Conservation (phyloP, 2,113 vertebrate species). For the Gobio gobio region DNA sequence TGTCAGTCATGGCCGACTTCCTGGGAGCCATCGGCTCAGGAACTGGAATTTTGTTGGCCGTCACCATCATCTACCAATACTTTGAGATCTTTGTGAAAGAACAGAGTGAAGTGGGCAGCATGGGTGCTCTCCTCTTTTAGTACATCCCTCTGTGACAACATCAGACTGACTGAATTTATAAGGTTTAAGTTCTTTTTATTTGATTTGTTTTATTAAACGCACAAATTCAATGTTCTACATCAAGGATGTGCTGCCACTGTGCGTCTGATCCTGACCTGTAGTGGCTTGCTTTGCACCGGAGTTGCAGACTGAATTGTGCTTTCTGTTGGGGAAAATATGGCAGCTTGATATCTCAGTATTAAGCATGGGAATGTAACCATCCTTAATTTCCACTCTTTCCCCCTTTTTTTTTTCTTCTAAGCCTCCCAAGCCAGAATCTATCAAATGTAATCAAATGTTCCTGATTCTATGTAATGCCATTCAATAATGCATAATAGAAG, state of each 20-base stretch:
- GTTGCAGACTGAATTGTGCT: background rate
- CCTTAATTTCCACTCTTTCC: background rate
- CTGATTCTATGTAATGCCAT: background rate
- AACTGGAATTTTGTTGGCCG: slow-evolving; percentile 94
- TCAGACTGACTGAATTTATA: slow-evolving; percentile 37
- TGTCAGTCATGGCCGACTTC: slow-evolving; percentile 98
- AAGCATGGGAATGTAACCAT: slow-evolving; percentile 34
- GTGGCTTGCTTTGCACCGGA: background rate
- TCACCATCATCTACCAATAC: slow-evolving; percentile 99
- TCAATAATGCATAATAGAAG: background rate
- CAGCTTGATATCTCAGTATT: slow-evolving; percentile 42
- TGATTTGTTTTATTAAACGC: slow-evolving; percentile 45
- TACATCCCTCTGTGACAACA: slow-evolving; percentile 37
- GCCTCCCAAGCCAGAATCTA: background rate
- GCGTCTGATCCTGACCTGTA: slow-evolving; percentile 9
- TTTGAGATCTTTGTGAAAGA: slow-evolving; percentile 99
- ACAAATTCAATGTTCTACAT: slow-evolving; percentile 45
- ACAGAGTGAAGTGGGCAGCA: slow-evolving; percentile 98
- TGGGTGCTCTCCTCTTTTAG: slow-evolving; percentile 97
- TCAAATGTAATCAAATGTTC: background rate
- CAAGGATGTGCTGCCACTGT: background rate
- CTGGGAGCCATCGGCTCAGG: slow-evolving; percentile 96
- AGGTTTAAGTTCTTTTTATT: slow-evolving; percentile 36
- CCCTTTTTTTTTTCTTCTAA: too few species aligned
- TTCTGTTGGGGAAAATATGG: background rate